Percentiles rank a stretch among this genome's conserved stretches.
phyloP scores from a whole-genome alignment of 1,140 invertebrate genomes.

The Eumaeus atala region DNA sequence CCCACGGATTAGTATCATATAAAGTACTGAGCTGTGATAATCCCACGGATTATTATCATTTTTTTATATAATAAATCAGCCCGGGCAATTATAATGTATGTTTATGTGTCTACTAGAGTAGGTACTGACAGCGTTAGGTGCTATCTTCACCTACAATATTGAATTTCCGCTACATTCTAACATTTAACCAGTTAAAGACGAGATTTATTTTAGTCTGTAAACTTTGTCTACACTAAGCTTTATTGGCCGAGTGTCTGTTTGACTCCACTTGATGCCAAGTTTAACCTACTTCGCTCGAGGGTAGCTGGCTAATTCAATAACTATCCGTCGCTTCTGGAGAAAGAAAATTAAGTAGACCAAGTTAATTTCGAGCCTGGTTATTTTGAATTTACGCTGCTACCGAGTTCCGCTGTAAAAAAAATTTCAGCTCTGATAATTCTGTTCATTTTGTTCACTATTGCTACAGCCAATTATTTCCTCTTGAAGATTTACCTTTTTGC shows the following conservation, averaged over 20 bases:
- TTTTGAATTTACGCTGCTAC: slow-evolving; percentile 17
- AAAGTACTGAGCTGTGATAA: no score
- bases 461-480: no score
- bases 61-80: no score
- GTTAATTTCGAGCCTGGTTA: slow-evolving; percentile 19
- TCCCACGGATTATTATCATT: no score
- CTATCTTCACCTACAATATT: no score
- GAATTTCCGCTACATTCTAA: neutral
- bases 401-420: slow-evolving; percentile 4
- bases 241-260: slow-evolving; percentile 22
- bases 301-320: slow-evolving; percentile 38
- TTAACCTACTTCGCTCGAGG: slow-evolving; percentile 28
- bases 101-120: no score
- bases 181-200: neutral
- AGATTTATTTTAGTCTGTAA: slow-evolving; percentile 18
- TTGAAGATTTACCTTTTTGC: no score
- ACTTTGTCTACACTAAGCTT: slow-evolving; percentile 17
- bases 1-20: no score
- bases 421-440: neutral
- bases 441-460: no score
- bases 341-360: slow-evolving; percentile 29
- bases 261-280: slow-evolving; percentile 26
- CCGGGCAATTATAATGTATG: no score
- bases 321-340: slow-evolving; percentile 22
- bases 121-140: no score